Base-by-base conservation (phyloP, 1,140 invertebrate genomes). In the Ips typographus region DNA sequence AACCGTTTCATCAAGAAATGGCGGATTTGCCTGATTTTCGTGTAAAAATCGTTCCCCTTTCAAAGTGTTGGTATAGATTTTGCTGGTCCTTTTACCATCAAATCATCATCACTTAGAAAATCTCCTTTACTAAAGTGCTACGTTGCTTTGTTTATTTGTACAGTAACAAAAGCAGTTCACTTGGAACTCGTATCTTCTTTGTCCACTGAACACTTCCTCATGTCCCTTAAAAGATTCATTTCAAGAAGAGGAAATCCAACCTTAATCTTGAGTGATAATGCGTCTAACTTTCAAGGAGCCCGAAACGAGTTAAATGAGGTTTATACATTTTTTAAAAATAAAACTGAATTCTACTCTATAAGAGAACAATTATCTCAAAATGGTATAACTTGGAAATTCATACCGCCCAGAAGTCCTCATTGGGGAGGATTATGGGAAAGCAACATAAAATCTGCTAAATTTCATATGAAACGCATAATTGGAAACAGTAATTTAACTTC, bases 91-190 rank as follows among this genome's bases (percentile, higher is more conserved):
- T 68, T 68, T 37, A 6, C 53, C 7, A 49, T 64, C 22, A 73
- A 65, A 38, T 38, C 39, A 8, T 38, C 39, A 6, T 3, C 39
- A n/a, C 40, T 44, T 4, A n/a, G 68, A 41, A 68, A 58, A 36
- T 41, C 39, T 40, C 60, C 72, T 40, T 8, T 72, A 5, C 72
- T 58, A 8, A 82, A 83, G 70, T 55, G 67, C 5, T 83, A 78
- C 43, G 72, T 80, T 1, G 77, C 72, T 2, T 4, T 85, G 3
- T 82, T 83, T 55, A 76, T 79, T 0, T 82, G 81, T 56, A 55
- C 72, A 47, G 75, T 63, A 49, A 79, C 76, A 2, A 73, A 82
- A 65, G 83, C 81, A 0, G 72, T 84, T 1, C 82, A 85, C 66
- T 8, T 84, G 3, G 82, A 84, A 63, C 7, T 81, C 0, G 79